Evolutionary conservation across 2,888 invertebrate species (phyloP), one percentile per base, ranked within the genome.

Genomic region (Lobophora halterata): DNA sequence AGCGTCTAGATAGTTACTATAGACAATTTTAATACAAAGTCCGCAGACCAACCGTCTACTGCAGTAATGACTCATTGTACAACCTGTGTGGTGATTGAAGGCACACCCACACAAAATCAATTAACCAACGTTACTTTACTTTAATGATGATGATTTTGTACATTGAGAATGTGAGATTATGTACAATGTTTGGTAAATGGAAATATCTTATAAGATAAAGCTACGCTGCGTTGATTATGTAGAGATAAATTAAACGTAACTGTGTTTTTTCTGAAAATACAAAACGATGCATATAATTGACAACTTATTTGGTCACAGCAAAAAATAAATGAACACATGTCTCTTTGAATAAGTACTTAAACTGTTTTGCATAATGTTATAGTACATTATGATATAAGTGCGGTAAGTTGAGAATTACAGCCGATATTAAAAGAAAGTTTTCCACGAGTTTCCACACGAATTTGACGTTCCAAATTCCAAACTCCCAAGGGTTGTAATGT

Each of bases 301-400:
- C 68, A 61, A 61, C 65, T 71, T 67, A 73, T 73, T 79, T 71
- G 67, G 71, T 71, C 53, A 51, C 55, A 61, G 62, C 68, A 71
- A 81, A 83, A 82, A 74, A 73, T 69, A 75, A 78, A 63, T 69
- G 66, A 70, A 77, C 79, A 73, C 73, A n/a, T n/a, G n/a, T n/a
- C n/a, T n/a, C n/a, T n/a, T n/a, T n/a, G n/a, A n/a, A n/a, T n/a
- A n/a, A 36, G 26, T 59, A 59, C 65, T 71, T 58, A 55, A 58
- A 26, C 73, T 81, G 64, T 82, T 86, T 83, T 74, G 67, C 82
- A 85, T 86, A 68, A 68, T 79, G 79, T 79, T 75, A 73, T 75
- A 75, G n/a, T n/a, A n/a, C n/a, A n/a, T n/a, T n/a, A n/a, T n/a
- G n/a, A n/a, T n/a, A n/a, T n/a, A n/a, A n/a, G n/a, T n/a, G n/a